Evolutionary conservation across 2,113 vertebrate species (phyloP), one percentile per base, ranked within the genome.

Genomic region (Excalfactoria chinensis): DNA sequence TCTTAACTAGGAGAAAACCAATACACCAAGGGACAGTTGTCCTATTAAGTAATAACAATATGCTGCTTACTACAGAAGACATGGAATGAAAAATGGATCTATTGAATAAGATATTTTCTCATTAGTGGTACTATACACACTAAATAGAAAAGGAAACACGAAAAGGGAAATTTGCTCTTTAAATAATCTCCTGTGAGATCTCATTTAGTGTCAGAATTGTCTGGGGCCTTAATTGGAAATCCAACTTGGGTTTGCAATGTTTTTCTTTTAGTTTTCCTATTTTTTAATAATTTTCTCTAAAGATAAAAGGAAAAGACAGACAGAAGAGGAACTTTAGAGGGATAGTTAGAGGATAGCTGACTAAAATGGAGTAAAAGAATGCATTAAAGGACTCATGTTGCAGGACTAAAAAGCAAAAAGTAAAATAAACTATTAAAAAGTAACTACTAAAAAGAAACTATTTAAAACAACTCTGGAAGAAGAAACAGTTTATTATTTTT

Each of bases 301-400:
- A 80, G 41, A 63, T 85, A 83, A 58, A 48, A 64, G 53, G 2
- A 28, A 55, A 73, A 96, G 67, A 58, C 59, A 70, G 25, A 23
- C 41, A 89, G 82, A 68, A 93, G 68, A 89, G 21, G 88, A 88
- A 91, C 85, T 21, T 46, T 75, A n/a, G n/a, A n/a, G n/a, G n/a
- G n/a, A 49, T 88, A 87, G 78, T 66, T 85, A 92, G 20, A 85
- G 32, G 35, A 95, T 95, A 94, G 77, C 55, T 74, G 74, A 94
- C 95, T 94, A 94, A 96, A 92, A 89, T 40, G 7, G 63, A 86
- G 59, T 53, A 79, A 84, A 68, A 71, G 88, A 94, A 92, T 92
- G 35, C 4, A 77, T 85, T 95, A 86, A 73, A 80, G 25, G 37
- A 8, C 46, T 93, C 90, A 96, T 93, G 69, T 93, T 83, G 70